phyloP scores from a whole-genome alignment of 1,140 invertebrate species.

The Ceratitis capitata region DNA sequence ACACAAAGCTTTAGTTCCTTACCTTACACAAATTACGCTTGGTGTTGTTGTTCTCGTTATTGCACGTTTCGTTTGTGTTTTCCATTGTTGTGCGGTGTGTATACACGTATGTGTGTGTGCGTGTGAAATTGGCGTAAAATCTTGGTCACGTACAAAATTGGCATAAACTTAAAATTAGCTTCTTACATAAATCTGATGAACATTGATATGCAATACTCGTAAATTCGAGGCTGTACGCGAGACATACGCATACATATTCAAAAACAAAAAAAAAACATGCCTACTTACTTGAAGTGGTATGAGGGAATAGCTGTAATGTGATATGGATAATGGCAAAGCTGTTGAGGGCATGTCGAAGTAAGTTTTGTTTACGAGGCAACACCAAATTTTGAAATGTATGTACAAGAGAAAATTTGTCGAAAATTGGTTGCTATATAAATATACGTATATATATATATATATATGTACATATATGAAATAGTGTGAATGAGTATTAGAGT shows the following conservation, averaged over 20 bases:
- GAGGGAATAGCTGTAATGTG: neutral
- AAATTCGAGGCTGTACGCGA: conserved; percentile 1
- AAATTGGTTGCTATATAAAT: no score
- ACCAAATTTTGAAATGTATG: neutral
- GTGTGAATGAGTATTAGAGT: no score
- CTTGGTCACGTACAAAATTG: conserved; percentile 24
- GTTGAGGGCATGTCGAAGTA: neutral
- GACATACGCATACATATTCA: no score
- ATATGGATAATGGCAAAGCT: neutral
- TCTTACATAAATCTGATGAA: conserved; percentile 13
- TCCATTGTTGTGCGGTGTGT: neutral
- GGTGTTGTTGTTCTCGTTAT: neutral
- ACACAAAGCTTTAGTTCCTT: neutral
- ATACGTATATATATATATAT: no score
- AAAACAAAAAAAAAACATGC: no score
- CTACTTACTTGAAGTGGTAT: no score
- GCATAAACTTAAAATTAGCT: conserved; percentile 32
- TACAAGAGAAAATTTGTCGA: neutral
- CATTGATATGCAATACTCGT: conserved; percentile 19
- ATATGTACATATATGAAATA: no score
- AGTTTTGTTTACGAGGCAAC: neutral
- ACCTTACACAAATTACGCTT: no score
- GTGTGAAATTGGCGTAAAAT: neutral
- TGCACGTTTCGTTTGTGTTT: neutral
- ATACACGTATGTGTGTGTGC: no score